phyloP scores from a whole-genome alignment of 2,113 vertebrate species.

The Zeus faber region DNA sequence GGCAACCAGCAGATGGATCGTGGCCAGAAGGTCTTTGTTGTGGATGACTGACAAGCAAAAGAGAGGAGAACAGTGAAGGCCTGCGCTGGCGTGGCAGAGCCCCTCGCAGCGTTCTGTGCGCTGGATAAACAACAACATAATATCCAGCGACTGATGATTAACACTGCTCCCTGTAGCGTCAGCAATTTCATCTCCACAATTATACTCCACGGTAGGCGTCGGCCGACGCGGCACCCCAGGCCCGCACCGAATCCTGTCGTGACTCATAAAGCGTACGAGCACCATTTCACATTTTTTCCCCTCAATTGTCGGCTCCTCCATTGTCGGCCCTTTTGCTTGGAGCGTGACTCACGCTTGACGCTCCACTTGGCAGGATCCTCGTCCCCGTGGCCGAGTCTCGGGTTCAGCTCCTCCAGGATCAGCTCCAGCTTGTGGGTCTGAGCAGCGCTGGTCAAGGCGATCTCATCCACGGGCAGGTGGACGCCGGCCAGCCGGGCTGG shows the following conservation, averaged over 20 bases:
- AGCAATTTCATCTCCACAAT: conserved; percentile 1
- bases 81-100: conserved; percentile 11
- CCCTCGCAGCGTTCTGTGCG: neutral
- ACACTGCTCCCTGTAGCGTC: conserved; percentile 7
- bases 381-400: conserved; percentile 69
- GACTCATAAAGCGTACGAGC: conserved; percentile 22
- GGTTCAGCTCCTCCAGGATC: conserved; percentile 74
- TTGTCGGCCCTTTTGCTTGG: too few relatives aligned
- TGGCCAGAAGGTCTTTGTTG: conserved; percentile 85
- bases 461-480: conserved; percentile 80
- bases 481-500: conserved; percentile 77
- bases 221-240: conserved; percentile 27
- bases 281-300: too few relatives aligned
- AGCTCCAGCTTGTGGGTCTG: conserved; percentile 82
- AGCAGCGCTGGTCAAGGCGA: conserved; percentile 74
- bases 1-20: conserved; percentile 89
- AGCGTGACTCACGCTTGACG: conserved; percentile 78
- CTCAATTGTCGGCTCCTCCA: too few relatives aligned
- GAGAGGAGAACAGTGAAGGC: conserved; percentile 19
- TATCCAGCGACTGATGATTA: conserved; percentile 9
- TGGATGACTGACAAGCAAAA: conserved; percentile 76
- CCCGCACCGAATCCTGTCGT: conserved; percentile 33
- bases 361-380: conserved; percentile 78
- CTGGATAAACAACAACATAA: neutral
- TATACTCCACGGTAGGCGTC: conserved; percentile 42